These are phyloP conservation scores for Drosophila neonasuta DNA, from an alignment of 2,888 invertebrate species.

Conservation along the genomic window DNA sequence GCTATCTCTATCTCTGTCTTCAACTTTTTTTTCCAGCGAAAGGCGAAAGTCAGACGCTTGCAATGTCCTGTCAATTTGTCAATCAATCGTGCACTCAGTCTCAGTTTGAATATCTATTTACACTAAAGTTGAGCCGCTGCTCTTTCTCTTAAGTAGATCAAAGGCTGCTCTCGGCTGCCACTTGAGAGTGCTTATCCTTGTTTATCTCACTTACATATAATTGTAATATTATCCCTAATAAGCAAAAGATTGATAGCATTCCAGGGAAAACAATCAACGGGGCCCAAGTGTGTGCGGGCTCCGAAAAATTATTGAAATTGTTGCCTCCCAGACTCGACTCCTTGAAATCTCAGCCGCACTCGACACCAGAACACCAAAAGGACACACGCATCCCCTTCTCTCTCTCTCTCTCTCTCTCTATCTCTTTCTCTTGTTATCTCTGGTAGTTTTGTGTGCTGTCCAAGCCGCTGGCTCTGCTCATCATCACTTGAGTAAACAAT, in stretches of 20 bases:
- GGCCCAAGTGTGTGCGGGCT: conserved; percentile 14
- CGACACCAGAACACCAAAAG: conserved; percentile 51
- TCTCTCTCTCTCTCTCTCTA: neutral
- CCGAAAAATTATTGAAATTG: conserved; percentile 46
- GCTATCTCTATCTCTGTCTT: neutral
- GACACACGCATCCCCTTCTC: conserved; percentile 49
- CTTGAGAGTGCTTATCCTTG: conserved; percentile 50
- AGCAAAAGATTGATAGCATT: conserved; percentile 77
- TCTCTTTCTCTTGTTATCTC: conserved; percentile 18
- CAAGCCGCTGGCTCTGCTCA: conserved; percentile 50
- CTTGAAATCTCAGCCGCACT: conserved; percentile 51
- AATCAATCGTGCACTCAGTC: conserved; percentile 38
- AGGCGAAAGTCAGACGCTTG: conserved; percentile 2
- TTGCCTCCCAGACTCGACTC: conserved; percentile 14
- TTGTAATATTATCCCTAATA: conserved; percentile 78
- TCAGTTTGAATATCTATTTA: conserved; percentile 12
- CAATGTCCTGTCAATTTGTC: conserved; percentile 46
- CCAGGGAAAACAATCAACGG: conserved; percentile 59
- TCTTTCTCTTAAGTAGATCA: conserved; percentile 26
- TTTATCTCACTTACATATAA: conserved; percentile 75
- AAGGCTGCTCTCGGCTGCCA: conserved; percentile 19
- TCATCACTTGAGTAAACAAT: conserved; percentile 77
- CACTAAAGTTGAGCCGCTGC: neutral
- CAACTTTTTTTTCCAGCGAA: conserved; percentile 35
- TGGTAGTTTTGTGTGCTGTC: conserved; percentile 27